Evolutionary conservation across 1,140 invertebrate genomes (phyloP).

Genomic region (Brachionus sp.): DNA sequence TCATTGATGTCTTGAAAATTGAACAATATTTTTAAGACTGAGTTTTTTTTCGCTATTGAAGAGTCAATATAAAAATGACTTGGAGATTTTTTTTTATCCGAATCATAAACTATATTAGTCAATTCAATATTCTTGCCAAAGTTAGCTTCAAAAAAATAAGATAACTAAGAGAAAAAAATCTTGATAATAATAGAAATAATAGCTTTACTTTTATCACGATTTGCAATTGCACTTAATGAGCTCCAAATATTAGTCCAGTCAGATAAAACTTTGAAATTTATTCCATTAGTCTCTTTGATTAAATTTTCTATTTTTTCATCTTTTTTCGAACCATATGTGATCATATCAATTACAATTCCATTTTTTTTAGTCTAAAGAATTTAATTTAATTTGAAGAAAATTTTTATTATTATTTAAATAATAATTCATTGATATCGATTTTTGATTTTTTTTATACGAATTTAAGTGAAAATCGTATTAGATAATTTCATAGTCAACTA

Average conservation of each 20-base stretch:
- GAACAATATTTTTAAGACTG: not conserved
- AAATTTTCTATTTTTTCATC: not conserved
- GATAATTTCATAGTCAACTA: not conserved
- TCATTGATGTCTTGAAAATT: not conserved
- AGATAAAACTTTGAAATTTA: not conserved
- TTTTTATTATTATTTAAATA: no score
- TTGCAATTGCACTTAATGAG: not conserved
- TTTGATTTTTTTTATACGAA: not conserved
- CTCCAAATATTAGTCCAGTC: not conserved
- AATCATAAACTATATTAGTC: not conserved
- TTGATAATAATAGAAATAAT: not conserved
- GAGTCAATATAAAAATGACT: not conserved
- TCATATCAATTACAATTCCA: not conserved
- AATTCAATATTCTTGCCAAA: not conserved
- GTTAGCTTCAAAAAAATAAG: not conserved
- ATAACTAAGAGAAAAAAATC: not conserved
- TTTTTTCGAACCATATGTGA: not conserved
- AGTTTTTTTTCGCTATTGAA: not conserved
- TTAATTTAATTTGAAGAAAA: not conserved
- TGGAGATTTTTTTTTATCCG: not conserved
- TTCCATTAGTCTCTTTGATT: not conserved
- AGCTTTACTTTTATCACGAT: not conserved
- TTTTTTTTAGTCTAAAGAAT: not conserved
- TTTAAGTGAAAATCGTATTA: no score
- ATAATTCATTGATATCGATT: no score